Evolutionary conservation across 2,113 vertebrate genomes (phyloP).

Genomic region (Nanger granti): DNA sequence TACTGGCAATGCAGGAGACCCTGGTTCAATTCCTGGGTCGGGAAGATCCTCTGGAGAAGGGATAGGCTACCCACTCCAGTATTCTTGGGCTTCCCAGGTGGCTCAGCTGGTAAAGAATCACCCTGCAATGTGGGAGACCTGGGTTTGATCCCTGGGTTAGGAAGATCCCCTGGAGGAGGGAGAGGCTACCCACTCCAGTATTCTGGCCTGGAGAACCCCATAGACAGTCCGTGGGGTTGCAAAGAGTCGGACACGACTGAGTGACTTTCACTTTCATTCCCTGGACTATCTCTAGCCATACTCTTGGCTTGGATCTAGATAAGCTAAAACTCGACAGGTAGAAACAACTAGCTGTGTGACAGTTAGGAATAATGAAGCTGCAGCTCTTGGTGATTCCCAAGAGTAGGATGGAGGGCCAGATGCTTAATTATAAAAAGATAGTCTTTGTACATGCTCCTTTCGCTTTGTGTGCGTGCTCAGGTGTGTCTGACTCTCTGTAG

Average conservation of each 20-base stretch:
- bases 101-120: not conserved
- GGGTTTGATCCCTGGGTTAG: not conserved
- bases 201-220: not conserved
- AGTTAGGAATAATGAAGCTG: not conserved
- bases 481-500: not conserved
- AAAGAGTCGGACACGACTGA: not conserved
- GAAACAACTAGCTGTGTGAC: not conserved
- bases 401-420: not conserved
- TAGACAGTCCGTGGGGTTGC: not conserved
- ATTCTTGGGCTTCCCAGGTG: not conserved
- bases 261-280: not conserved
- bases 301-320: not conserved
- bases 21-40: accelerated
- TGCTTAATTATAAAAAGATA: not conserved
- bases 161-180: not conserved
- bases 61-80: not conserved
- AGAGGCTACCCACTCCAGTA: not conserved
- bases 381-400: not conserved
- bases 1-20: not conserved
- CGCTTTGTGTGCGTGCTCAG: accelerated
- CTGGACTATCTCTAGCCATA: not conserved
- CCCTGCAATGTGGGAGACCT: not conserved
- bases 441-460: not conserved
- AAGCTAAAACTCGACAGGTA: not conserved
- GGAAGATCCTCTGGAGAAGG: not conserved